Percentiles rank a stretch among this genome's conserved stretches.
phyloP scores from a whole-genome alignment of 2,888 invertebrate genomes.

The Pseudanteris insignis region DNA sequence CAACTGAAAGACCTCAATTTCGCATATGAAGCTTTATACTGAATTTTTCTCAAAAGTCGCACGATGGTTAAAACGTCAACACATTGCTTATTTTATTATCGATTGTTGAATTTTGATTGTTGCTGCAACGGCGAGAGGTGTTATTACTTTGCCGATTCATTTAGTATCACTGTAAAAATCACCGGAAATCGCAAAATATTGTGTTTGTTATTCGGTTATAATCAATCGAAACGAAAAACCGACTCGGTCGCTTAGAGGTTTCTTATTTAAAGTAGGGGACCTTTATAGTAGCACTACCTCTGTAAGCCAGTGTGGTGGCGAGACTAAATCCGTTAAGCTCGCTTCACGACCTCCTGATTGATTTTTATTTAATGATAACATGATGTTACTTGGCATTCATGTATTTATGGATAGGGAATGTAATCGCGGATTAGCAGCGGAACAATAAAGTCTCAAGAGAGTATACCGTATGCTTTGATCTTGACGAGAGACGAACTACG shows the following conservation, averaged over 20 bases:
- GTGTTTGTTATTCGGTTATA: conserved; percentile 4
- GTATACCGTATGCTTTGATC: conserved; percentile 45
- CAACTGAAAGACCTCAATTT: too few species aligned
- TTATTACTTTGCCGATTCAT: too few species aligned
- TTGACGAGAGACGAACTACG: conserved; percentile 34
- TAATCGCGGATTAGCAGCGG: conserved; percentile 54
- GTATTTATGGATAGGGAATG: conserved; percentile 58
- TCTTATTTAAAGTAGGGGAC: conserved; percentile 38
- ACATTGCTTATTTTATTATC: too few species aligned
- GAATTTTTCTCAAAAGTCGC: too few species aligned
- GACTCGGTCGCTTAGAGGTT: conserved; percentile 46
- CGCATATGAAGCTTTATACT: too few species aligned
- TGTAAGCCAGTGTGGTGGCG: conserved; percentile 61
- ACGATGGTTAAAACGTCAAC: too few species aligned
- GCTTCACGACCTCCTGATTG: conserved; percentile 67
- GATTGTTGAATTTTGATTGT: too few species aligned
- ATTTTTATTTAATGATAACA: conserved; percentile 69
- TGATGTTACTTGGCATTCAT: conserved; percentile 57
- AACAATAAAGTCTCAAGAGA: conserved; percentile 56
- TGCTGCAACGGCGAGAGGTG: too few species aligned
- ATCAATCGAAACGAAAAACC: conserved; percentile 7
- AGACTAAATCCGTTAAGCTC: conserved; percentile 67
- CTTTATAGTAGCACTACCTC: conserved; percentile 50
- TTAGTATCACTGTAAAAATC: too few species aligned
- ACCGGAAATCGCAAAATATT: conserved; percentile 21